These are phyloP conservation scores for Melanophora roralis DNA, from an alignment of 2,888 invertebrate genomes.

Conservation along the genomic window DNA sequence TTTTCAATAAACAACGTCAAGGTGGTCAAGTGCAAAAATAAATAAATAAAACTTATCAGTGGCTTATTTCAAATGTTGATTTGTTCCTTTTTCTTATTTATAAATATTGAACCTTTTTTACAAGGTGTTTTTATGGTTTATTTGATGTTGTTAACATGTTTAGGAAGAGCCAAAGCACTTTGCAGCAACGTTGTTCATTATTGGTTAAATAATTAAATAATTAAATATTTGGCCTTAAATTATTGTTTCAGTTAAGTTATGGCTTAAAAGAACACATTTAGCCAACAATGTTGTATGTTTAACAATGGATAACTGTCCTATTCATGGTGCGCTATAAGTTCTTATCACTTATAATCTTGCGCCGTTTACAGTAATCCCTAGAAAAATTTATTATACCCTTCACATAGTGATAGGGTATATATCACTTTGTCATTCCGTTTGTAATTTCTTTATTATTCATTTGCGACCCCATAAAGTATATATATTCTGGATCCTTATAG, in stretches of 20 bases:
- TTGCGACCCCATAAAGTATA: no score
- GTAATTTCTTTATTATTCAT: no score
- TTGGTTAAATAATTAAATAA: not conserved
- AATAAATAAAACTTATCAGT: not conserved
- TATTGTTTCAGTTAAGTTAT: not conserved
- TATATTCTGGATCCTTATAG: no score
- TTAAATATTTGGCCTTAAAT: slow-evolving; percentile 39
- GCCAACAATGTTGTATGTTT: slow-evolving; percentile 17
- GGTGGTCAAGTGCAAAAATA: not conserved
- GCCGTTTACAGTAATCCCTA: not conserved
- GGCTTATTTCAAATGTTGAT: not conserved
- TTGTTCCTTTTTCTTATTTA: not conserved
- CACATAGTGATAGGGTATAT: no score
- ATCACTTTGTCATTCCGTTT: no score
- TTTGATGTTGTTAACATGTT: not conserved
- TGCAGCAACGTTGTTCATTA: slow-evolving; percentile 42
- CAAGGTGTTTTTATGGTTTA: slow-evolving; percentile 27
- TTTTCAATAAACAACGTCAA: not conserved
- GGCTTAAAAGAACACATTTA: not conserved
- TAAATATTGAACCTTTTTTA: not conserved
- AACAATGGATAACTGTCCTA: slow-evolving; percentile 28
- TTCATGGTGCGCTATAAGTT: not conserved
- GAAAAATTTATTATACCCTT: no score
- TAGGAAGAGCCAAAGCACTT: slow-evolving; percentile 23
- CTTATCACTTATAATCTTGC: slow-evolving; percentile 6